Evolutionary conservation across 1,140 invertebrate species (phyloP).

Genomic region (Mactra quadrangularis): DNA sequence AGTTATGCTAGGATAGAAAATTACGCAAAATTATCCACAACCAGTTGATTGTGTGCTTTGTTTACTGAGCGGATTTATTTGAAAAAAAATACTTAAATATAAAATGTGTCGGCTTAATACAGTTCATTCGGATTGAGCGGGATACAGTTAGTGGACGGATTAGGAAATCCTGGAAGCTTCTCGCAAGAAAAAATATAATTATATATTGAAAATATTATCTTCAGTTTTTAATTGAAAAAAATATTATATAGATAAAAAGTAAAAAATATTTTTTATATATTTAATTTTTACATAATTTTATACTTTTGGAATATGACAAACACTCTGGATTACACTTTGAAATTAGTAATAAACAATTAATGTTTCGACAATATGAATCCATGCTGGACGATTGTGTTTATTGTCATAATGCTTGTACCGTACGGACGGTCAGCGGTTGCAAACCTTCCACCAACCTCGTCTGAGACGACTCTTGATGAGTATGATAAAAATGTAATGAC

Average conservation of each 20-base stretch:
- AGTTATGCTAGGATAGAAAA: slow-evolving; percentile 24
- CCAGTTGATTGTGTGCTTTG: slow-evolving; percentile 28
- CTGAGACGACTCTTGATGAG: slow-evolving; percentile 6
- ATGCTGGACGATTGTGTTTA: slow-evolving; percentile 41
- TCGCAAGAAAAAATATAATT: too few species aligned
- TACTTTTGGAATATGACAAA: slow-evolving; percentile 25
- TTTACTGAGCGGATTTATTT: slow-evolving; percentile 38
- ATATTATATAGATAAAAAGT: too few species aligned
- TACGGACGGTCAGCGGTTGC: slow-evolving; percentile 15
- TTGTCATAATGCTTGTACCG: slow-evolving; percentile 43
- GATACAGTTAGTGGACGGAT: slow-evolving; percentile 3
- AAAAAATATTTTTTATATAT: too few species aligned
- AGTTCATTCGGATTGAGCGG: slow-evolving; percentile 13
- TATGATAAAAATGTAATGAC: slow-evolving; percentile 11
- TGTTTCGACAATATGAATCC: slow-evolving; percentile 46
- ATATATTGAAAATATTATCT: too few species aligned
- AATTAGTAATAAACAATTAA: slow-evolving; percentile 37
- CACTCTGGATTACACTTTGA: slow-evolving; percentile 16
- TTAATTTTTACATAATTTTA: not conserved
- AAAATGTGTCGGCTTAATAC: slow-evolving; percentile 6
- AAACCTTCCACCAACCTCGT: slow-evolving; percentile 14
- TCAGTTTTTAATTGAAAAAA: too few species aligned
- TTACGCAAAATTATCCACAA: slow-evolving; percentile 42
- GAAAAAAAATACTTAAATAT: slow-evolving; percentile 19
- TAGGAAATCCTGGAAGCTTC: not conserved